Evolutionary conservation across 37 sponge, comb jelly and placozoan genomes (phyloP), one percentile per base, ranked within the genome.

Genomic region (Geodia barretti): DNA sequence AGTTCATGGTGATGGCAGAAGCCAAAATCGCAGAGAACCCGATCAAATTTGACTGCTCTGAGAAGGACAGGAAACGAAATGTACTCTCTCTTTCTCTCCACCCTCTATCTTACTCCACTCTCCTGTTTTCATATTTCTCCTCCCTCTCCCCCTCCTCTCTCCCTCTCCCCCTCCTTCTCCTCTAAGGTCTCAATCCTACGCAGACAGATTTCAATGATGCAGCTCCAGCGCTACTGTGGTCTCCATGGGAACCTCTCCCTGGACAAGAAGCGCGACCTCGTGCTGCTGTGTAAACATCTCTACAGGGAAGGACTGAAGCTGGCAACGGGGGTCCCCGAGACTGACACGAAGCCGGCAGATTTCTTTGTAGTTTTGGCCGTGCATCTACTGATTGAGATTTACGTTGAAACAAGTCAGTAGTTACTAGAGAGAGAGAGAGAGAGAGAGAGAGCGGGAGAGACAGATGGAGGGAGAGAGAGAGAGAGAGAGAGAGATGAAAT

Each of bases 351-450:
- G 61, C 86, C 64, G 9, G 39, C 43, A 72, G 92, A 91, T 70
- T 71, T 75, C 68, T 94, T 87, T 73, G 62, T 64, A 58, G 43
- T 85, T 1, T 34, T 94, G 31, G 89, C 89, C 3, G 80, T 79
- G 23, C 95, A 91, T 35, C 54, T 94, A 20, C 32, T 82, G 75
- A 24, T 91, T 1, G 89, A 91, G 65, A 64, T 85, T 11, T 82
- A 73, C 72, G 60, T 71, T 29, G 86, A 88, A n/a, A 74, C 86
- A 76, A 39, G 86, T 84, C 42, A 72, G 84, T 20, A 14, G 9
- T n/a, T 7, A 8, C 7, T 11, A 8, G 66, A n/a, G 21, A 30
- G 66, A 29, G 66, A 29, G 30, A 8, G 19, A n/a, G n/a, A n/a
- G 35, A 33, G 28, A 79, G 59, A 17, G 54, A 29, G n/a, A n/a